A percentile compares a stretch with the other conserved stretches of the same genome.
Conservation (phyloP, 2,113 vertebrate species). For the Empidonax alnorum region DNA sequence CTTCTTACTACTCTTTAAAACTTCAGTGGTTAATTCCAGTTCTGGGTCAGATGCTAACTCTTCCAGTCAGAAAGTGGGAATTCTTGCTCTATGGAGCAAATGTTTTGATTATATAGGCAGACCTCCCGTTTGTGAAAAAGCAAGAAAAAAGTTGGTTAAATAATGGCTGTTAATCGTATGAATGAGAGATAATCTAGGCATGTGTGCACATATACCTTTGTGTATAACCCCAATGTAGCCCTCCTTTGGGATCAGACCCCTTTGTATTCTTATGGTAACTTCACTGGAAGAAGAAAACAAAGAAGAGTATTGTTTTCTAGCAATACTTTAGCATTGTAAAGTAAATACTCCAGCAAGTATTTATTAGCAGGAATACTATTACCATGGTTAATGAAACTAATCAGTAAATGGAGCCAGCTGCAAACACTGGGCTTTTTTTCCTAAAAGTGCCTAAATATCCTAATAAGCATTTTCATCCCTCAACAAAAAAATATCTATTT, state of each 20-base stretch:
- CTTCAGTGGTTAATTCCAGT: neutral
- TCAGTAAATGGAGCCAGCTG: constrained; percentile 48
- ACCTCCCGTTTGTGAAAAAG: constrained; percentile 15
- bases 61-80: neutral
- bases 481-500: constrained; percentile 13
- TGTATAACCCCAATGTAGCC: neutral
- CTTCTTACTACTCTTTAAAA: neutral
- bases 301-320: constrained; percentile 42
- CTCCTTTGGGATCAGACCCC: neutral
- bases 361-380: constrained; percentile 59
- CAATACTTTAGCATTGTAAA: constrained; percentile 24
- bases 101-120: neutral
- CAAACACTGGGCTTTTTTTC: neutral
- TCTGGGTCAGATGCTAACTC: neutral
- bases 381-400: constrained; percentile 45
- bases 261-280: neutral
- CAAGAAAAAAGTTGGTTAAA: neutral
- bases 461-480: neutral
- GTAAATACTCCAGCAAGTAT: constrained; percentile 53
- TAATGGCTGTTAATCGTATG: neutral
- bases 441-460: neutral
- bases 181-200: neutral
- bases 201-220: neutral
- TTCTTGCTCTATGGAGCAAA: neutral
- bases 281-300: constrained; percentile 41